Base-by-base conservation (phyloP, 2,113 vertebrate genomes). In the Pollachius pollachius region DNA sequence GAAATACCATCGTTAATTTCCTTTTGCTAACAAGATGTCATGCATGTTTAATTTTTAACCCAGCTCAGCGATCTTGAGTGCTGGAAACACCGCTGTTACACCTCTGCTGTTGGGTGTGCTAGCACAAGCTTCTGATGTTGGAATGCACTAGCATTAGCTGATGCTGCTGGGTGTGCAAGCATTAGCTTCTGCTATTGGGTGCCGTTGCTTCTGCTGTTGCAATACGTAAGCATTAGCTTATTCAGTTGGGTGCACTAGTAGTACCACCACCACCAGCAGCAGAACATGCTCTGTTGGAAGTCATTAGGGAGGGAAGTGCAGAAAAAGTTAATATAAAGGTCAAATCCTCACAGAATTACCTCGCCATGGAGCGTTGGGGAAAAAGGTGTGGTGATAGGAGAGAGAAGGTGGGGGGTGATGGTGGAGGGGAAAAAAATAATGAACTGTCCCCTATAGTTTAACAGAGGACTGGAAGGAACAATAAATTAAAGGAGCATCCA, bases 221-320 rank as follows among this genome's bases (percentile, higher is more conserved):
- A 34, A 34, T 34, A 7, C 0, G 30, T 7, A 5, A 34, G 30
- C 30, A 34, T 60, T 25, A 67, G 62, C 56, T 65, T 67, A 11
- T 18, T 34, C 16, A 13, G n/a, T 48, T 59, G 23, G 62, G 12
- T 0, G 1, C 41, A 13, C 65, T 54, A 9, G 30, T 34, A 5
- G 30, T 23, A 23, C 23, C 30, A 37, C 30, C 62, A 5, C 58
- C 15, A 67, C 48, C 59, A 23, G 30, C 61, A 59, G 19, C 4
- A 3, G 16, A 16, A 59, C 8, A 67, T 64, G 18, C 12, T 68
- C 68, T 54, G 12, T 41, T 64, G 67, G 64, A 74, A 61, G 58
- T 57, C 71, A 79, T 67, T 16, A 18, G 71, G 18, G 71, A 25
- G 30, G 52, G 62, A 56, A 65, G 64, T 34, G 37, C 4, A 18